Conservation (phyloP, 2,113 vertebrate genomes). For the Rhagologus leucostigma region DNA sequence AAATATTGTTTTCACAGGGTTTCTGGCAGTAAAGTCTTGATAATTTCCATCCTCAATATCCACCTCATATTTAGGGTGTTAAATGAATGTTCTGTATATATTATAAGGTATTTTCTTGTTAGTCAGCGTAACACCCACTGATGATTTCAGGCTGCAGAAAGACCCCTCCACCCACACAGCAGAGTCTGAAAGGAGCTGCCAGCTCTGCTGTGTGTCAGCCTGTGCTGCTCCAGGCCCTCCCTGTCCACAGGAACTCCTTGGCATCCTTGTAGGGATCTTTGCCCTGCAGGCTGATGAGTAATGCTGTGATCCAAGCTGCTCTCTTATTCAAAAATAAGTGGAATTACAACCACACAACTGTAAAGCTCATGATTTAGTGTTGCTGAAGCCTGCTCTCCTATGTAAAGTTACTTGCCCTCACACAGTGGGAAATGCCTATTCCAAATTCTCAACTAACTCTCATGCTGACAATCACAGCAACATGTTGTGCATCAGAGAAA, state of each 20-base stretch:
- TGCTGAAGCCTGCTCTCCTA: background rate
- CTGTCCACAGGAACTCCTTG: background rate
- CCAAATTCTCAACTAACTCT: background rate
- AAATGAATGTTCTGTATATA: background rate
- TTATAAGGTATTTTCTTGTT: conserved; percentile 8
- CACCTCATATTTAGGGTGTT: background rate
- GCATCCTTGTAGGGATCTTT: background rate
- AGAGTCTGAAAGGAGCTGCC: background rate
- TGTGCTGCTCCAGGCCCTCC: background rate
- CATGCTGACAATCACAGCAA: background rate
- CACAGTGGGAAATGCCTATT: background rate
- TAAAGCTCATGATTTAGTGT: background rate
- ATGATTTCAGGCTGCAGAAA: background rate
- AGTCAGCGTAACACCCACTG: background rate
- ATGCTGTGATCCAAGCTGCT: background rate
- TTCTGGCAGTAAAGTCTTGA: conserved; percentile 15
- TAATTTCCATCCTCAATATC: background rate
- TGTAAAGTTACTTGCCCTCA: background rate
- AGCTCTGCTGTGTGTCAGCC: background rate
- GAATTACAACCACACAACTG: background rate
- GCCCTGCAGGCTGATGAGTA: background rate
- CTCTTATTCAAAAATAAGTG: background rate
- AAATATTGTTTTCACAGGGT: conserved; percentile 41
- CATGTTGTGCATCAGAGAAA: background rate
- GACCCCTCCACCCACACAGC: background rate